Base-by-base conservation (phyloP, 2,113 vertebrate genomes). In the Desmodus rotundus region DNA sequence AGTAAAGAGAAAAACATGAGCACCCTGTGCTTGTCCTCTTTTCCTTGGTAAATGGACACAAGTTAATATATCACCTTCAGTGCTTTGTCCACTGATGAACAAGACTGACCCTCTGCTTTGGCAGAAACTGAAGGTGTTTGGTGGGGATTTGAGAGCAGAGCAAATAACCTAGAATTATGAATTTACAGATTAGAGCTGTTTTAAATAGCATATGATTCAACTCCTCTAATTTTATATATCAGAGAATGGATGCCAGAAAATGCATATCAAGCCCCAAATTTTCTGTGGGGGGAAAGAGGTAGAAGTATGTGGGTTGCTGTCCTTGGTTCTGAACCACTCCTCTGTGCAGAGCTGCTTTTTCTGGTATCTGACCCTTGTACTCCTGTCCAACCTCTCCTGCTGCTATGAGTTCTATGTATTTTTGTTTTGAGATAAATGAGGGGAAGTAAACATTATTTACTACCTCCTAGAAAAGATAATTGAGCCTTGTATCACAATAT, bases 311-410 rank as follows among this genome's bases (percentile, higher is more conserved):
- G 19, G 72, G 38, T 24, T 45, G 33, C 95, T 96, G 76, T 96
- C 95, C 96, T 96, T 90, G 84, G 93, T 96, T 56, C 88, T 96
- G 94, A 97, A 94, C 31, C 38, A 84, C 20, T 38, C 6, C 45
- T 87, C 38, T 50, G 20, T 1, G 1, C 14, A 24, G 1, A 20
- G 1, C 28, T 19, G 24, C 26, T 88, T 83, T 89, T 54, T 31
- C 65, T 87, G 9, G 47, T 1, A 16, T 20, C 8, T 22, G 19
- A 67, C 26, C 15, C 17, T 47, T 45, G 38, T 31, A 28, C 24
- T 43, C 74, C 56, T 31, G 20, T 28, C 38, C 13, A 41, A 13
- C 13, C 38, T 89, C 28, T 70, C 33, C 16, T 12, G 54, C n/a
- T 36, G 15, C 70, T 33, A 1, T 11, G 41, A 41, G 24, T 20